phyloP scores from a whole-genome alignment of 2,113 vertebrate genomes.

The Strigops habroptila region DNA sequence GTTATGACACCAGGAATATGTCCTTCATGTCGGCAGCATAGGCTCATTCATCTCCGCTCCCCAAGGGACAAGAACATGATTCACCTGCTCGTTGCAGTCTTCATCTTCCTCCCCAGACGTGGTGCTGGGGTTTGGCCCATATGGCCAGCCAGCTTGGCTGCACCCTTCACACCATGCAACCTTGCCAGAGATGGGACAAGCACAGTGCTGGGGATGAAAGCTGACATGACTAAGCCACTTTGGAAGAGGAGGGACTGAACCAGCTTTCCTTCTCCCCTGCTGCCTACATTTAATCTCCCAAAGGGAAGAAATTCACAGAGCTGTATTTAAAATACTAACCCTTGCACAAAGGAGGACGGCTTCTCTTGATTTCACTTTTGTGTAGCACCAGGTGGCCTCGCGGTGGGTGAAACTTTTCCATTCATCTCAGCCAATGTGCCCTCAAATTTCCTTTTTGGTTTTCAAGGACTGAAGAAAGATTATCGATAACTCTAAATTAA shows the following conservation, averaged over 20 bases:
- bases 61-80: background rate
- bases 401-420: background rate
- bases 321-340: background rate
- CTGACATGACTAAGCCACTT: background rate
- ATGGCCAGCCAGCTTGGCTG: background rate
- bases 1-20: background rate
- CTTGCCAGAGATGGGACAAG: background rate
- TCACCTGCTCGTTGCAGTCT: background rate
- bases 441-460: background rate
- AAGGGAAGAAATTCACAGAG: background rate
- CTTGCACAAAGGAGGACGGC: rapidly evolving
- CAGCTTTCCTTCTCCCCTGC: background rate
- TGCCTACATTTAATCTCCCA: rapidly evolving
- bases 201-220: background rate
- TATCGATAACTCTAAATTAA: background rate
- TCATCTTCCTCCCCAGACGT: background rate
- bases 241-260: background rate
- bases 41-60: background rate
- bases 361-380: background rate
- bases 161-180: background rate
- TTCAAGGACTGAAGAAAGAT: background rate
- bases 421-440: background rate
- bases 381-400: background rate
- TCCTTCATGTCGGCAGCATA: rapidly evolving
- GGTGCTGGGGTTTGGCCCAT: background rate